These are phyloP conservation scores for Sebastes cheni DNA, from an alignment of 2,797 vertebrate species.

Conservation along the genomic window DNA sequence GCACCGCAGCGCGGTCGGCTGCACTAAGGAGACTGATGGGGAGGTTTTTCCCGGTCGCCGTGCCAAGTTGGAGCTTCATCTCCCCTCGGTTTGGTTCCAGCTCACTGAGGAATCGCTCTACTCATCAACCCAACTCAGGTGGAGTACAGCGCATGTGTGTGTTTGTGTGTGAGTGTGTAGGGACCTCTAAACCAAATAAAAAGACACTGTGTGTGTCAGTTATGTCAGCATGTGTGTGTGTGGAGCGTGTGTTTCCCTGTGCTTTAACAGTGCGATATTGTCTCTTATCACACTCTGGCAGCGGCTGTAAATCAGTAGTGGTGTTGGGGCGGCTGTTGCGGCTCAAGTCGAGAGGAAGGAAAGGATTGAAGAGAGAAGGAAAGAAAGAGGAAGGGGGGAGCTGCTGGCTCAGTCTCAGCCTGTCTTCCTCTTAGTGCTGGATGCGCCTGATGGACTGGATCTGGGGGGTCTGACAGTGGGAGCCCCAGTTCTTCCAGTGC, in stretches of 20 bases:
- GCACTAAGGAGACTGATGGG: conserved; percentile 8
- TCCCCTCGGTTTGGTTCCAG: conserved; percentile 16
- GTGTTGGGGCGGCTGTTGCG: conserved; percentile 50
- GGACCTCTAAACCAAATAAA: conserved; percentile 66
- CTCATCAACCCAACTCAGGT: conserved; percentile 25
- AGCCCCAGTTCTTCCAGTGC: conserved; percentile 87
- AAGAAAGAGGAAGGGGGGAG: conserved; percentile 21
- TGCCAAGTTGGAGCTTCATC: conserved; percentile 10
- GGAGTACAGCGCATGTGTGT: conserved; percentile 62
- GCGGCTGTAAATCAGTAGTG: conserved; percentile 58
- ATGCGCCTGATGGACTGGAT: conserved; percentile 88
- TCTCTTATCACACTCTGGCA: conserved; percentile 76
- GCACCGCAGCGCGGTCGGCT: conserved; percentile 25
- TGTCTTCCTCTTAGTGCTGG: conserved; percentile 80
- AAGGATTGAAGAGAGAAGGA: conserved; percentile 36
- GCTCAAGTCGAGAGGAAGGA: conserved; percentile 59
- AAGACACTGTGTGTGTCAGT: conserved; percentile 66
- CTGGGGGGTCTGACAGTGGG: conserved; percentile 86
- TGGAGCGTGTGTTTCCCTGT: conserved; percentile 61
- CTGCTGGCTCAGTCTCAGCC: conserved; percentile 66
- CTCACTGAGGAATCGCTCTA: background rate
- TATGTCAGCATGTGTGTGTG: conserved; percentile 18
- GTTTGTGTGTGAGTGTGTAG: conserved; percentile 36
- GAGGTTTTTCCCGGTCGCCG: background rate
- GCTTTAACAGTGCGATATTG: conserved; percentile 75